Evolutionary conservation across 2,888 invertebrate species (phyloP), one percentile per base, ranked within the genome.

Genomic region (Allacma fusca): DNA sequence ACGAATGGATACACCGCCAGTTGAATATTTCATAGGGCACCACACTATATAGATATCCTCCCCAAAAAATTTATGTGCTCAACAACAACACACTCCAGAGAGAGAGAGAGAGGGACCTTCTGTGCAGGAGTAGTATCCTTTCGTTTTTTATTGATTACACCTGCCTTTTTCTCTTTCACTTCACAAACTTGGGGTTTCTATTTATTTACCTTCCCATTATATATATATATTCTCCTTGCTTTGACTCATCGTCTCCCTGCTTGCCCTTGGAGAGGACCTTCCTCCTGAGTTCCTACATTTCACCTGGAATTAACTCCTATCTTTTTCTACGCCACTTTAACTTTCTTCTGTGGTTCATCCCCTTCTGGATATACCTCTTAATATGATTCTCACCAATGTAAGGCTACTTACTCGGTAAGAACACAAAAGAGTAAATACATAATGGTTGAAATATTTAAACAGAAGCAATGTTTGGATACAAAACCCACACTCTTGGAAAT

Each of bases 71-170:
- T 50, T 4, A n/a, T 50, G 16, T 50, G 19, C n/a, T 50, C 16
- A 5, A 50, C 50, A 50, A 50, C 5, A 13, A 50, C 9, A 50
- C 2, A n/a, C 19, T 50, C 19, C 9, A 34, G 34, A 7, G 9
- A 34, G 34, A 34, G 34, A n/a, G 19, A 16, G 50, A 19, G 16
- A 50, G 19, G 19, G 16, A n/a, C n/a, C n/a, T n/a, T n/a, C n/a
- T n/a, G 19, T 50, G 19, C 50, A 50, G 16, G 1, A 50, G 26
- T 2, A 62, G 28, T 71, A 71, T 76, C 78, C 68, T 71, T 65
- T 77, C 59, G 23, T 64, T 74, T 44, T 75, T 76, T 78, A 78
- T 78, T 78, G 78, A 78, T 78, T 78, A 69, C 76, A 78, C 76
- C 76, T 78, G 68, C 59, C 59, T 57, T 26, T 72, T 74, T 68